Base-by-base conservation (phyloP, 2,113 vertebrate species). In the Ciconia stormi region DNA sequence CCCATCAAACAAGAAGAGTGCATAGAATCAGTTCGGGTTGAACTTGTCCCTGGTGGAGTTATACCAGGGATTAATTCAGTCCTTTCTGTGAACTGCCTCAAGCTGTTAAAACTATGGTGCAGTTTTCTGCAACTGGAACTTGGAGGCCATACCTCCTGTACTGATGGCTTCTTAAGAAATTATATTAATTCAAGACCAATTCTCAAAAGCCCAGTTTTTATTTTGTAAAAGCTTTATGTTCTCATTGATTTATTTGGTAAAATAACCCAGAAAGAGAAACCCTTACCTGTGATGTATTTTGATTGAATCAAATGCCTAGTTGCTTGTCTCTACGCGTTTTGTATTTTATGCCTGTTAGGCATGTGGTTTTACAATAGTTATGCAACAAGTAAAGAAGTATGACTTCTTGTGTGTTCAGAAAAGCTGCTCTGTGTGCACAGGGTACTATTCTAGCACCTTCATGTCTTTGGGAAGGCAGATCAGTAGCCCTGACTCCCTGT, bases 381-480 rank as follows among this genome's bases (percentile, higher is more conserved):
- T 19, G 67, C 96, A 95, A 94, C 85, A 94, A 95, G 85, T 95
- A 74, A 82, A 82, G 69, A 74, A 52, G 44, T 82, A 10, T 40
- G 74, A 36, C 49, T 50, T 47, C 10, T 62, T 62, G 56, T 74
- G 82, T 52, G 63, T n/a, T 91, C 59, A 53, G 53, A 53, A 76
- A 61, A 69, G 52, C 73, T 56, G 34, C 61, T 50, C 77, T 50
- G 32, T 44, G n/a, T 62, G 52, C 58, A 15, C 49, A 55, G 79
- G 42, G 4, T 53, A 4, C 61, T 38, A 2, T 4, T 36, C 32
- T 26, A n/a, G 34, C 56, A 32, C 74, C 63, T 44, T 42, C 17
- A 8, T 36, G 34, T 30, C 71, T 63, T 50, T 52, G 82, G 71
- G 55, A 55, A 52, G 44, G 63, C 82, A 81, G 61, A 84, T 32